Evolutionary conservation across 2,113 vertebrate species (phyloP).

Genomic region (Corynorhinus townsendii): DNA sequence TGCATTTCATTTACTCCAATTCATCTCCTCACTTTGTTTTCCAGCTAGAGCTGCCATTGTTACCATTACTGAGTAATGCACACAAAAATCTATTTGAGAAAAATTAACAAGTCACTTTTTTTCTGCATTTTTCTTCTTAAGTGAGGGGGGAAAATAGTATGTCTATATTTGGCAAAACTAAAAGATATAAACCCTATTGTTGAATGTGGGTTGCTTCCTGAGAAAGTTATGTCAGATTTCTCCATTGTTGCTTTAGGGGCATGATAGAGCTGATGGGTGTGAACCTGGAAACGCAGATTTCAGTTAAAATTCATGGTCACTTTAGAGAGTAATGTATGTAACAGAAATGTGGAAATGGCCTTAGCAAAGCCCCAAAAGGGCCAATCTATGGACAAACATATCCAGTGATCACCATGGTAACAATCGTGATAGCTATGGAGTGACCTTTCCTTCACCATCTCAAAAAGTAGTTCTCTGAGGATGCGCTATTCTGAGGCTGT

Average conservation of each 20-base stretch:
- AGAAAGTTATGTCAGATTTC: not conserved
- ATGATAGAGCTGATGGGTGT: not conserved
- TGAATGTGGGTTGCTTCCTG: not conserved
- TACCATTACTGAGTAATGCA: not conserved
- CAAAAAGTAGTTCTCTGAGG: not conserved
- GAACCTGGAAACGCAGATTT: not conserved
- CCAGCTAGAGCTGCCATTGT: not conserved
- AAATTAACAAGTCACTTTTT: not conserved
- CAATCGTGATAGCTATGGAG: not conserved
- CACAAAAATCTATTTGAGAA: not conserved
- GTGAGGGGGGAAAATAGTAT: not conserved
- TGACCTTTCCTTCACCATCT: not conserved
- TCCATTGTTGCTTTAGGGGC: not conserved
- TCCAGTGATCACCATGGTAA: not conserved
- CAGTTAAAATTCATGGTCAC: not conserved
- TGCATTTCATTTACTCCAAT: not conserved
- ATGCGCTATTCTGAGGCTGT: not conserved
- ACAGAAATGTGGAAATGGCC: slow-evolving; percentile 5
- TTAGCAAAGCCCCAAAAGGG: not conserved
- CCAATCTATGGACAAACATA: not conserved
- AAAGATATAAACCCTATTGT: not conserved
- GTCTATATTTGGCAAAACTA: not conserved
- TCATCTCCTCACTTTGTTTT: not conserved
- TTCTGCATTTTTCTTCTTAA: not conserved
- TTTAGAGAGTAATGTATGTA: not conserved